Evolutionary conservation across 2,113 vertebrate species (phyloP), one percentile per base, ranked within the genome.

Genomic region (Perca schrenkii): DNA sequence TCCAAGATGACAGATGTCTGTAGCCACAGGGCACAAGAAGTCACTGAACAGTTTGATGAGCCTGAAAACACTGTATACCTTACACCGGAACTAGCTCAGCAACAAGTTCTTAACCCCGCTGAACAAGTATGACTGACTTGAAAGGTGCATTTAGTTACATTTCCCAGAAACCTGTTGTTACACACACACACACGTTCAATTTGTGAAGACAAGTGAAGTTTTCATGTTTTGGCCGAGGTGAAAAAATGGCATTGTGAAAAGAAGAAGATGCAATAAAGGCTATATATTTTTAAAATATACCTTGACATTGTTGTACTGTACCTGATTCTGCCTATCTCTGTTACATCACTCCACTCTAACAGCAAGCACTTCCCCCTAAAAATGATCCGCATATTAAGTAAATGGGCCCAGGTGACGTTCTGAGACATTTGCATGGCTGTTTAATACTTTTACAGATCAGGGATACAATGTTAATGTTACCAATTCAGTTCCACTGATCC

Each of bases 51-150:
- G 28, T 78, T 76, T 67, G 63, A 82, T 75, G 74, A 77, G 64
- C 76, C 67, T 83, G 56, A 80, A 86, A 85, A 86, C 70, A 84
- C 83, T 47, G 56, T 77, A 70, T 83, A 77, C 15, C 56, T 47
- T n/a, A 65, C 50, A 57, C 13, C 36, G 13, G 57, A 25, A 36
- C 49, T 62, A 85, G 16, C 34, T 52, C 34, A 47, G 36, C 60
- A 58, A 54, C 34, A n/a, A 73, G 49, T 15, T 66, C 21, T 54
- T 21, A 84, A 67, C 40, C 64, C 17, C 19, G 21, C 3, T 22
- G 16, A n/a, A 50, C 11, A 31, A 77, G 63, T 60, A 21, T 22
- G 50, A 54, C 19, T 67, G 19, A 63, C 52, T 43, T 54, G 57
- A 62, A 70, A 34, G 17, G 19, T 1, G 15, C 7, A 80, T 66